Evolutionary conservation across 2,888 invertebrate species (phyloP).

Genomic region (Rhabditophanes sp.): DNA sequence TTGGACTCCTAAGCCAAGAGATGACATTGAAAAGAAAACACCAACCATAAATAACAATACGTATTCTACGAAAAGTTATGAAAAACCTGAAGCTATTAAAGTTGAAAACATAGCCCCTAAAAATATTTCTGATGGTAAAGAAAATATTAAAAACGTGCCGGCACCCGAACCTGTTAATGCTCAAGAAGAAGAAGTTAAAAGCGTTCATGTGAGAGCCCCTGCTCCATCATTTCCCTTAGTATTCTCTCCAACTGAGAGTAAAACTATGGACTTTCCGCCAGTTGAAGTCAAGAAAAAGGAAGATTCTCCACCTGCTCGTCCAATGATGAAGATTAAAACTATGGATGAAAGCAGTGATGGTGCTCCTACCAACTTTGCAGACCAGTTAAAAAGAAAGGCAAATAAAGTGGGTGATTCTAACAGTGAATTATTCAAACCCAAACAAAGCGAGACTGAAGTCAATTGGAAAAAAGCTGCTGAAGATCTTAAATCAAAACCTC

Average conservation of each 20-base stretch:
- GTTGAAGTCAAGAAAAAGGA: too few relatives aligned
- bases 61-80: background rate
- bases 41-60: background rate
- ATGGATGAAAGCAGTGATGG: conserved; percentile 18
- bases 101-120: too few relatives aligned
- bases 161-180: conserved; percentile 4
- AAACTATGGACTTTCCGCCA: conserved; percentile 39
- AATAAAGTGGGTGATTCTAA: conserved; percentile 22
- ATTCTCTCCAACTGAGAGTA: conserved; percentile 40
- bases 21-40: background rate
- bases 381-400: conserved; percentile 28
- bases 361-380: conserved; percentile 32
- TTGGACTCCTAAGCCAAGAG: background rate
- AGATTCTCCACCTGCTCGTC: conserved; percentile 5
- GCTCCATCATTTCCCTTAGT: conserved; percentile 30
- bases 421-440: conserved; percentile 16
- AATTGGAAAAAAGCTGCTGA: conserved; percentile 31
- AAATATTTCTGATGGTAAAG: conserved; percentile 4
- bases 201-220: too few relatives aligned
- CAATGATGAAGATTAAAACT: too few relatives aligned
- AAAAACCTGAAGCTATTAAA: background rate
- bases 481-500: conserved; percentile 48
- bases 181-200: conserved; percentile 6
- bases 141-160: background rate
- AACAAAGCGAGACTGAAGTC: conserved; percentile 14